Conservation (phyloP, 92 coral and sea anemone genomes). For the Scolanthus callimorphus region DNA sequence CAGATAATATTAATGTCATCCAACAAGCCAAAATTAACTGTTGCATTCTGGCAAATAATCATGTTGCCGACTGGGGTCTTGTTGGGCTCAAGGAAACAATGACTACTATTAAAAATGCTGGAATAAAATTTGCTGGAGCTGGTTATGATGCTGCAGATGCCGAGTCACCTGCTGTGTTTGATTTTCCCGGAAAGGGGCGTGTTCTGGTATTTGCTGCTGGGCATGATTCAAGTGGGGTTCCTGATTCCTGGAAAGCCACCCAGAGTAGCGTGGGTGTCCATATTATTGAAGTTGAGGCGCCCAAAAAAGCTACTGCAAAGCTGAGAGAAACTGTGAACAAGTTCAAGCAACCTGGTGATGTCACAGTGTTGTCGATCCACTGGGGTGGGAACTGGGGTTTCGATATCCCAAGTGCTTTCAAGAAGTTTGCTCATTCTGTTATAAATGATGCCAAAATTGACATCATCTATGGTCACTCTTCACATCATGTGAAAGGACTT, state of each 20-base stretch:
- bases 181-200: slow-evolving; percentile 37
- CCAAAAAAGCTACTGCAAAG: slow-evolving; percentile 32
- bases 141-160: slow-evolving; percentile 57
- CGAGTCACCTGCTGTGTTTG: slow-evolving; percentile 64
- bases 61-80: slow-evolving; percentile 86
- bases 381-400: slow-evolving; percentile 97
- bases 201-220: slow-evolving; percentile 78
- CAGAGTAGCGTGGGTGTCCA: slow-evolving; percentile 58
- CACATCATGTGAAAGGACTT: slow-evolving; percentile 83
- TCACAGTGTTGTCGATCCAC: slow-evolving; percentile 62
- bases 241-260: slow-evolving; percentile 67
- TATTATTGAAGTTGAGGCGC: slow-evolving; percentile 44
- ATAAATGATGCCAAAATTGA: slow-evolving; percentile 74
- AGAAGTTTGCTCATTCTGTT: slow-evolving; percentile 78
- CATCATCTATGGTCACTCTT: slow-evolving; percentile 81
- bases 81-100: slow-evolving; percentile 68
- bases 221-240: slow-evolving; percentile 77
- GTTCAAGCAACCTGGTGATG: slow-evolving; percentile 56
- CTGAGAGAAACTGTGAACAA: slow-evolving; percentile 36
- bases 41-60: slow-evolving; percentile 75
- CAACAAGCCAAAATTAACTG: slow-evolving; percentile 68
- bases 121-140: slow-evolving; percentile 65
- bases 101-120: slow-evolving; percentile 42
- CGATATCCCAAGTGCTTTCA: slow-evolving; percentile 48
- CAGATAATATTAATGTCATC: slow-evolving; percentile 69